phyloP scores from a whole-genome alignment of 2,888 invertebrate species.

The Parasteatoda lunata region DNA sequence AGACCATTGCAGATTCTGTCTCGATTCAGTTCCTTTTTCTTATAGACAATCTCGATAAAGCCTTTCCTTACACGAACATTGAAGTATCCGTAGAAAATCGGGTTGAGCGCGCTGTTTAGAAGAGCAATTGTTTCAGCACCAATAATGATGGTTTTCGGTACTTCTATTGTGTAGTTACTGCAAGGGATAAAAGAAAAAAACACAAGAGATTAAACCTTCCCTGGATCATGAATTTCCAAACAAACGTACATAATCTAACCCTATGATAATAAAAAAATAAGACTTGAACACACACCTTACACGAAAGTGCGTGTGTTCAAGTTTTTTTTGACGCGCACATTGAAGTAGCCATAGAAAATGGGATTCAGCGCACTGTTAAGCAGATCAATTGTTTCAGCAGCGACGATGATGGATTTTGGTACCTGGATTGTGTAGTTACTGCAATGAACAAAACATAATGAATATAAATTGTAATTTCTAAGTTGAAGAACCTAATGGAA shows the following conservation, averaged over 20 bases:
- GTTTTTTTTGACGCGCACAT: constrained; percentile 72
- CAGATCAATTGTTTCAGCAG: constrained; percentile 73
- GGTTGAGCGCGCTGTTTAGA: constrained; percentile 75
- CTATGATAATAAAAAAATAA: too few relatives aligned
- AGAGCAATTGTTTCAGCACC: constrained; percentile 73
- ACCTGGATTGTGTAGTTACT: constrained; percentile 73
- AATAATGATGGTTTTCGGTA: constrained; percentile 73
- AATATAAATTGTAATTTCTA: too few relatives aligned
- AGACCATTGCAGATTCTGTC: constrained; percentile 42
- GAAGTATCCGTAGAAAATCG: constrained; percentile 75
- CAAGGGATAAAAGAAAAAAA: constrained; percentile 69
- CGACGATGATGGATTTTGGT: constrained; percentile 73
- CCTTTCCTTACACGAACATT: constrained; percentile 72
- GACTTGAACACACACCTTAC: too few relatives aligned
- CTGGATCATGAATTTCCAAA: too few relatives aligned
- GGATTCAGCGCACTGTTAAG: constrained; percentile 75
- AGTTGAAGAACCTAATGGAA: too few relatives aligned
- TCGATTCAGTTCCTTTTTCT: constrained; percentile 56
- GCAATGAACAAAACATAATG: constrained; percentile 69
- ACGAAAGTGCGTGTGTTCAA: constrained; percentile 23
- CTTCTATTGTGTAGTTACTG: constrained; percentile 73
- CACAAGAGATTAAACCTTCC: too few relatives aligned
- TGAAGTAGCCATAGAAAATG: constrained; percentile 75
- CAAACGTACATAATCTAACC: too few relatives aligned
- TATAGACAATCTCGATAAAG: constrained; percentile 69